phyloP scores from a whole-genome alignment of 2,113 vertebrate genomes.

The Hydrochoerus hydrochaeris region DNA sequence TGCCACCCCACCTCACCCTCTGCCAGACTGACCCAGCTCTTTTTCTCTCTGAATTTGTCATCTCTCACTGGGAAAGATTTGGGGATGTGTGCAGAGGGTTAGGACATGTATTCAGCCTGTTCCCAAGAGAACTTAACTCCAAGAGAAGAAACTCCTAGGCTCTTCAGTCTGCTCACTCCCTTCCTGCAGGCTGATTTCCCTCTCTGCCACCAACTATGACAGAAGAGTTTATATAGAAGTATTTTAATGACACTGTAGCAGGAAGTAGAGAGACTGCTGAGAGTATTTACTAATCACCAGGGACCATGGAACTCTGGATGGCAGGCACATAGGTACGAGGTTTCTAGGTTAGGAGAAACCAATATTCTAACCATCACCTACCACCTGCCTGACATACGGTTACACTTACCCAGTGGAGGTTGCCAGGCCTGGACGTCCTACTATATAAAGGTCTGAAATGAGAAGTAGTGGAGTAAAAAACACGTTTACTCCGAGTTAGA shows the following conservation, averaged over 20 bases:
- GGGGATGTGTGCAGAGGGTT: conserved; percentile 15
- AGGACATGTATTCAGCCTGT: not conserved
- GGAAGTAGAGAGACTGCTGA: not conserved
- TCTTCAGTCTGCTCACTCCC: not conserved
- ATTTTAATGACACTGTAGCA: not conserved
- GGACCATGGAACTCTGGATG: not conserved
- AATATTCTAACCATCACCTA: not conserved
- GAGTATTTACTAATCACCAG: conserved; percentile 6
- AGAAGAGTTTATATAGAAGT: not conserved
- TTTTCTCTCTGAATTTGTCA: conserved; percentile 54
- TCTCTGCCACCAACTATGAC: not conserved
- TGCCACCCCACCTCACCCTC: not conserved
- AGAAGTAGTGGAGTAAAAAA: conserved; percentile 38
- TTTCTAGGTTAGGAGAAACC: conserved; percentile 7
- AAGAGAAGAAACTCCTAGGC: not conserved
- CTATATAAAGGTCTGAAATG: not conserved
- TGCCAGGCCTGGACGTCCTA: not conserved
- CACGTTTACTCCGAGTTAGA: not conserved
- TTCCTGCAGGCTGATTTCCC: not conserved
- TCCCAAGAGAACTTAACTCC: conserved; percentile 15
- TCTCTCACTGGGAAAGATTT: not conserved
- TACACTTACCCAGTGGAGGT: not conserved
- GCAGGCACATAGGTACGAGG: not conserved
- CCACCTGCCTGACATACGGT: not conserved
- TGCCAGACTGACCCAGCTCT: conserved; percentile 18